These are phyloP conservation scores for Melanostoma mellinum DNA, from an alignment of 2,888 invertebrate genomes.

Conservation along the genomic window DNA sequence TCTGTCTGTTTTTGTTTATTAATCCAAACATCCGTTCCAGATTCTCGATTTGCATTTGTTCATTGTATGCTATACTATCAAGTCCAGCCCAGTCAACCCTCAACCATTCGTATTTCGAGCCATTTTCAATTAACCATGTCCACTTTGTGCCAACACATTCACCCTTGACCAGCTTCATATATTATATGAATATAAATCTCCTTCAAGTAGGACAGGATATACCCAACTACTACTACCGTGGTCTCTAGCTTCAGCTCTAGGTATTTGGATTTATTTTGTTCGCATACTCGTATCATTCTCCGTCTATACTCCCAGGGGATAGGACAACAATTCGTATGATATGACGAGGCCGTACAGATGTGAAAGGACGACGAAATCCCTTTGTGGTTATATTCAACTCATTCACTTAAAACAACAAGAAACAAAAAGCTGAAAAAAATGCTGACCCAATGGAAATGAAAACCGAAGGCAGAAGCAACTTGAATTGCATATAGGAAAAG, in stretches of 20 bases:
- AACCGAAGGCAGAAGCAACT: background rate
- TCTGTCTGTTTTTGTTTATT: slow-evolving; percentile 9
- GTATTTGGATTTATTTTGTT: slow-evolving; percentile 24
- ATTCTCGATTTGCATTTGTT: slow-evolving; percentile 1
- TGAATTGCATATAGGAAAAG: background rate
- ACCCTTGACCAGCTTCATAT: slow-evolving; percentile 47
- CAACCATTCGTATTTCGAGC: slow-evolving; percentile 23
- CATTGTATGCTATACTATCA: background rate
- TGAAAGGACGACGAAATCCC: slow-evolving; percentile 42
- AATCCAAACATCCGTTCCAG: slow-evolving; percentile 29
- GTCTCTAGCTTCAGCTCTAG: slow-evolving; percentile 11
- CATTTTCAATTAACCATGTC: slow-evolving; percentile 67
- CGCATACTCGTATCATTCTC: background rate
- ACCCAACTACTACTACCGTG: background rate
- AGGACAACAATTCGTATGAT: slow-evolving; percentile 6
- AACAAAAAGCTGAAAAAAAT: slow-evolving; percentile 1
- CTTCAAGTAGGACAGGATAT: background rate
- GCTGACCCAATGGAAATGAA: slow-evolving; percentile 23
- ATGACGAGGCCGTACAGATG: slow-evolving; percentile 23
- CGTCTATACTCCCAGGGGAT: slow-evolving; percentile 47
- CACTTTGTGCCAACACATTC: slow-evolving; percentile 56
- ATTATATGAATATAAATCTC: slow-evolving; percentile 17
- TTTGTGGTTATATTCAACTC: slow-evolving; percentile 51
- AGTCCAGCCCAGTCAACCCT: background rate
- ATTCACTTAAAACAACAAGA: slow-evolving; percentile 47